A percentile compares a stretch with the other conserved stretches of the same genome.
phyloP scores from a whole-genome alignment of 2,797 vertebrate genomes.

The Salarias fasciatus region DNA sequence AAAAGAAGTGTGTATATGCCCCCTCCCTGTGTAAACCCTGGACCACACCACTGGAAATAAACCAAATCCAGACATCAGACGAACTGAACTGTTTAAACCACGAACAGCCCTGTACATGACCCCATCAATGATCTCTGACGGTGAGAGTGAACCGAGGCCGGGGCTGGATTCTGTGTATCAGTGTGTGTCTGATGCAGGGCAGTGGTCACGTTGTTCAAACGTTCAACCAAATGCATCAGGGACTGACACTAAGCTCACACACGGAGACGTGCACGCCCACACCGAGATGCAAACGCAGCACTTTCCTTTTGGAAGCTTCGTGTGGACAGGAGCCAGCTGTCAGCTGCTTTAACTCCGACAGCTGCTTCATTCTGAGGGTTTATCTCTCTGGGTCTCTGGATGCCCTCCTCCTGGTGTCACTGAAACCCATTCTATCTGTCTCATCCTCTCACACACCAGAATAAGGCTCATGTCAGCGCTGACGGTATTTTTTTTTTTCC shows the following conservation, averaged over 20 bases:
- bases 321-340: constrained; percentile 31
- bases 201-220: constrained; percentile 9
- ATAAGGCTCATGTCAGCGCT: constrained; percentile 30
- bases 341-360: constrained; percentile 29
- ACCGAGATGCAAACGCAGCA: constrained; percentile 32
- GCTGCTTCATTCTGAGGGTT: constrained; percentile 29
- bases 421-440: constrained; percentile 29
- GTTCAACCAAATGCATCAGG: constrained; percentile 1
- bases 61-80: too few relatives aligned
- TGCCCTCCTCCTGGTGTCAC: constrained; percentile 8
- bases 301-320: constrained; percentile 22
- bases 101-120: too few relatives aligned
- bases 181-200: not conserved
- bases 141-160: too few relatives aligned
- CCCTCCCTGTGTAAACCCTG: too few relatives aligned
- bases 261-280: constrained; percentile 1
- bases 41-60: too few relatives aligned
- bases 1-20: too few relatives aligned
- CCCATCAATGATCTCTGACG: too few relatives aligned
- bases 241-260: constrained; percentile 17
- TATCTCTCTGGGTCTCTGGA: constrained; percentile 8
- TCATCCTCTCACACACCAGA: constrained; percentile 30
- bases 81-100: too few relatives aligned
- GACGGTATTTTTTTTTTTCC: constrained; percentile 9
- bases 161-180: not conserved